These are phyloP conservation scores for Drosophila santomea DNA, from an alignment of 1,140 invertebrate species.

Conservation along the genomic window DNA sequence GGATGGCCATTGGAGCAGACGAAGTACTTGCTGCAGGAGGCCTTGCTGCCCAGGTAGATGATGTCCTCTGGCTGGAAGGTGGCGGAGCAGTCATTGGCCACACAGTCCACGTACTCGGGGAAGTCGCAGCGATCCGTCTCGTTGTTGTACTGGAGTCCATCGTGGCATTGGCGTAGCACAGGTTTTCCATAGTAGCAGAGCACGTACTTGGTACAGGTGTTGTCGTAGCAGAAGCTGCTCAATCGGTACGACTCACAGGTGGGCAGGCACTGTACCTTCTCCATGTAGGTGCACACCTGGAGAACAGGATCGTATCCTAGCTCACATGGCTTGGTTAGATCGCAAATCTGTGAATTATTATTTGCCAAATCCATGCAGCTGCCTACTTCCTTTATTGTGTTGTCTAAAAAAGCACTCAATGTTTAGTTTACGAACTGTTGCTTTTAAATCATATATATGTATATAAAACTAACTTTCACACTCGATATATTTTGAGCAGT, in stretches of 20 bases:
- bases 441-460: too few relatives aligned
- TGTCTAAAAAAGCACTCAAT: neutral
- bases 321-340: conserved; percentile 1
- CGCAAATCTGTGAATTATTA: neutral
- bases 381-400: neutral
- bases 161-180: conserved; percentile 54
- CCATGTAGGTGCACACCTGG: conserved; percentile 30
- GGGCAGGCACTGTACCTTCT: conserved; percentile 21
- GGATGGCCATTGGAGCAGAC: conserved; percentile 66
- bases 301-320: conserved; percentile 37
- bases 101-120: conserved; percentile 64
- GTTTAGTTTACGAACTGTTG: too few relatives aligned
- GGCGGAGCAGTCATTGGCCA: conserved; percentile 61
- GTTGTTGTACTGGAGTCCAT: conserved; percentile 62
- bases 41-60: conserved; percentile 64
- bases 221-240: conserved; percentile 66
- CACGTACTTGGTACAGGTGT: conserved; percentile 66
- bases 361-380: conserved; percentile 7
- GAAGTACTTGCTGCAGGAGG: conserved; percentile 66
- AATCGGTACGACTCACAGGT: conserved; percentile 9
- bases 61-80: conserved; percentile 54
- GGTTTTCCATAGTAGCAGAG: conserved; percentile 56
- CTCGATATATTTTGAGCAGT: conserved; percentile 40
- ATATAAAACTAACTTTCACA: conserved; percentile 29
- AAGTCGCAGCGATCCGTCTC: conserved; percentile 68